Conservation (phyloP, 2,797 vertebrate species). For the Molossus alvarezi region DNA sequence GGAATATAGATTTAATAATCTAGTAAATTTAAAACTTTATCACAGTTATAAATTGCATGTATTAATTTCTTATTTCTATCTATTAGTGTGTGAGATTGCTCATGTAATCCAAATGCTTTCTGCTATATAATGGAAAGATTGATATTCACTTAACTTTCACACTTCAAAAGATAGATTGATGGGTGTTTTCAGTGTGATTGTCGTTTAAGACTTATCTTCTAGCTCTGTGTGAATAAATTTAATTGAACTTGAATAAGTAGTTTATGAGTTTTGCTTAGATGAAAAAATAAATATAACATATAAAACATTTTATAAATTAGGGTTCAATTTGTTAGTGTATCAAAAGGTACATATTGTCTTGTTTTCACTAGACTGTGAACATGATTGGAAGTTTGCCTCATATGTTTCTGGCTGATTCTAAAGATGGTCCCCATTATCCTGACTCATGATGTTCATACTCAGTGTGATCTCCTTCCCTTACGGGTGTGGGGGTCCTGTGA, state of each 20-base stretch:
- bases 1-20: background rate
- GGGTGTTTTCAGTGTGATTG: background rate
- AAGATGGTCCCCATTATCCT: background rate
- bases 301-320: background rate
- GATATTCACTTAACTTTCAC: background rate
- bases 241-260: background rate
- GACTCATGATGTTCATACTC: background rate
- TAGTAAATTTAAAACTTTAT: background rate
- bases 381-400: background rate
- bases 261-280: background rate
- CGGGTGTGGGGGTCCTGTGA: too few species aligned
- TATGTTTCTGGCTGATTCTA: background rate
- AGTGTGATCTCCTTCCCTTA: too few species aligned
- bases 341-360: background rate
- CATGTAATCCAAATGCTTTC: background rate
- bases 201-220: background rate
- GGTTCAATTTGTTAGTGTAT: background rate
- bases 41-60: background rate
- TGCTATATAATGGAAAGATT: background rate
- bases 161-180: background rate
- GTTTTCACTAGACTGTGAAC: background rate
- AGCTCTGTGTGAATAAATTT: background rate
- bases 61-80: background rate
- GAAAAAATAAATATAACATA: background rate
- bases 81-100: background rate